Base-by-base conservation (phyloP, 2,888 invertebrate genomes). In the Coleophora flavipennella region DNA sequence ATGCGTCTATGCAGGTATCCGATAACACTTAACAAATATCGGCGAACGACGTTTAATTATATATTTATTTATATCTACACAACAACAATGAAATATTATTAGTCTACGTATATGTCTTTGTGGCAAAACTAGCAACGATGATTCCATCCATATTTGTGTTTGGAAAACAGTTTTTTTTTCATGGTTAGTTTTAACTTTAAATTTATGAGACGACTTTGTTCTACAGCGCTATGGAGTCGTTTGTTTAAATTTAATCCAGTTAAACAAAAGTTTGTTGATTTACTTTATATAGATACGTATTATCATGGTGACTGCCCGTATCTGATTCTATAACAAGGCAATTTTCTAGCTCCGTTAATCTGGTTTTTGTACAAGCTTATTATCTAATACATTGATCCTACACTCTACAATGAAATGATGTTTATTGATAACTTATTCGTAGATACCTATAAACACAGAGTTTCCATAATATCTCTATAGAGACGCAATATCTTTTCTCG, bases 1-100 rank as follows among this genome's bases (percentile, higher is more conserved):
- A 84, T 84, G 84, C 83, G 81, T 76, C 79, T 81, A 80, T 77
- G 79, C 77, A 80, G 76, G 76, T 80, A 78, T 78, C 73, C 76
- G 75, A 76, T 79, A 79, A 81, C 77, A 80, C 78, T 81, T 80
- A 78, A 70, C 62, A 70, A 59, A 75, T 75, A 76, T 74, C 74
- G 71, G 78, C 68, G 64, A 73, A 77, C 73, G 20, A 20, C 20
- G 20, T 20, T 20, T 20, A 20, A 20, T 20, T 20, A 20, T n/a
- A n/a, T n/a, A n/a, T 20, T 20, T 20, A 64, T 69, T 72, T 70
- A 76, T 64, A 55, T 73, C 76, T 83, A 78, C 72, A 81, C 72
- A 81, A 81, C 79, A 83, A 81, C 79, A 80, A 81, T 72, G 64
- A 71, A 65, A 69, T 73, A 77, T 20, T 20, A 20, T 20, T 20